phyloP scores from a whole-genome alignment of 2,888 invertebrate genomes.

The Sminthurides aquaticus region DNA sequence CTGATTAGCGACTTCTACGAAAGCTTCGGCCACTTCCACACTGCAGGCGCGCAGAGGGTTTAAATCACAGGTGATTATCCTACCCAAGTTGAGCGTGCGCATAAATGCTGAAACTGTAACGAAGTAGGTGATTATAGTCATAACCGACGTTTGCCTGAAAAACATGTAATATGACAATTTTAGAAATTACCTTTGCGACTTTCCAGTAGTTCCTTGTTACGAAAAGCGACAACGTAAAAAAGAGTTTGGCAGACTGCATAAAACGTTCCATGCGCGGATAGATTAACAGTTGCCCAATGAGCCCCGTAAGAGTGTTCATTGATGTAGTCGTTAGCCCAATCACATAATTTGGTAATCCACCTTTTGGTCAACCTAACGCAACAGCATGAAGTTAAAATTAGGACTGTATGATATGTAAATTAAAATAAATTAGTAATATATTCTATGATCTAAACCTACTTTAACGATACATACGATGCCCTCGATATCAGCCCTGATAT shows the following conservation, averaged over 20 bases:
- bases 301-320: constrained; percentile 57
- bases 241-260: constrained; percentile 85
- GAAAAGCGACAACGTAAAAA: constrained; percentile 85
- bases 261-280: constrained; percentile 75
- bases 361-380: constrained; percentile 60
- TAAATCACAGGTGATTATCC: constrained; percentile 73
- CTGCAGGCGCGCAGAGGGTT: constrained; percentile 82
- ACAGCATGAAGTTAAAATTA: constrained; percentile 46
- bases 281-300: constrained; percentile 52
- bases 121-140: constrained; percentile 8
- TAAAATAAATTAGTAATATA: constrained; percentile 6
- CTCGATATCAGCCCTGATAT: constrained; percentile 67
- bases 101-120: constrained; percentile 27
- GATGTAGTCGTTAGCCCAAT: constrained; percentile 81
- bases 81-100: constrained; percentile 59
- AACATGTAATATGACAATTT: neutral
- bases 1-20: constrained; percentile 69
- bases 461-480: constrained; percentile 56
- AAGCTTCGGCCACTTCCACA: constrained; percentile 66
- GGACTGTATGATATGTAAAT: constrained; percentile 19
- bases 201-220: constrained; percentile 72
- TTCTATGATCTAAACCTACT: no score
- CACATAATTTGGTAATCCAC: constrained; percentile 62
- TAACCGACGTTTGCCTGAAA: neutral
- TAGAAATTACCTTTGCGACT: constrained; percentile 63